phyloP scores from a whole-genome alignment of 1,140 invertebrate species.

The Drosophila eugracilis region DNA sequence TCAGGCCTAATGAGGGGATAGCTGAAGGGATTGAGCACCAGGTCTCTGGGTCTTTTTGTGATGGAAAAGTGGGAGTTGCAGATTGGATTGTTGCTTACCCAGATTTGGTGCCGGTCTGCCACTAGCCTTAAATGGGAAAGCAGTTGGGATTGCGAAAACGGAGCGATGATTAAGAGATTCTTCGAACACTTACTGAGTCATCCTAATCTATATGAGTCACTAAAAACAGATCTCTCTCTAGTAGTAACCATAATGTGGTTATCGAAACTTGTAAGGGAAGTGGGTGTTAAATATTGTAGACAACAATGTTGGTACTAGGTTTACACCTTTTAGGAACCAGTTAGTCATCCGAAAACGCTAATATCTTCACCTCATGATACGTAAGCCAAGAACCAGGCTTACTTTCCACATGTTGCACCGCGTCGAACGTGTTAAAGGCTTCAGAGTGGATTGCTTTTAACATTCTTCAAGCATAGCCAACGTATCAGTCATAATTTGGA shows the following conservation, averaged over 20 bases:
- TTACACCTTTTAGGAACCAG: too few relatives aligned
- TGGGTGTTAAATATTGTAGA: too few relatives aligned
- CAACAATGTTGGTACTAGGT: too few relatives aligned
- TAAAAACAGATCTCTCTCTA: too few relatives aligned
- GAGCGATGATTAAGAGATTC: background rate
- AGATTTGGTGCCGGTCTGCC: conserved; percentile 4
- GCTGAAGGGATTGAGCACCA: conserved; percentile 20
- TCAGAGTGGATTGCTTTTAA: conserved; percentile 17
- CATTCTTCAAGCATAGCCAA: conserved; percentile 4
- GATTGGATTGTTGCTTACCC: conserved; percentile 14
- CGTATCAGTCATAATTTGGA: conserved; percentile 30
- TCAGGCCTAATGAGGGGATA: conserved; percentile 36
- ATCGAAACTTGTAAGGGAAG: too few relatives aligned
- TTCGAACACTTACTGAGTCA: background rate
- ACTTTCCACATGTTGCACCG: background rate
- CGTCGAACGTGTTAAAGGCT: background rate
- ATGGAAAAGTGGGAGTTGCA: conserved; percentile 14
- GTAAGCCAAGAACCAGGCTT: background rate
- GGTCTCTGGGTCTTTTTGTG: conserved; percentile 37
- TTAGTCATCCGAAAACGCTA: too few relatives aligned
- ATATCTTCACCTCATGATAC: background rate
- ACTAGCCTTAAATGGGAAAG: background rate
- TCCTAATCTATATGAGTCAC: background rate
- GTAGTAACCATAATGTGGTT: too few relatives aligned
- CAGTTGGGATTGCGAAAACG: background rate